These are phyloP conservation scores for Phalloptychus januarius DNA, from an alignment of 2,797 vertebrate genomes.

Conservation along the genomic window DNA sequence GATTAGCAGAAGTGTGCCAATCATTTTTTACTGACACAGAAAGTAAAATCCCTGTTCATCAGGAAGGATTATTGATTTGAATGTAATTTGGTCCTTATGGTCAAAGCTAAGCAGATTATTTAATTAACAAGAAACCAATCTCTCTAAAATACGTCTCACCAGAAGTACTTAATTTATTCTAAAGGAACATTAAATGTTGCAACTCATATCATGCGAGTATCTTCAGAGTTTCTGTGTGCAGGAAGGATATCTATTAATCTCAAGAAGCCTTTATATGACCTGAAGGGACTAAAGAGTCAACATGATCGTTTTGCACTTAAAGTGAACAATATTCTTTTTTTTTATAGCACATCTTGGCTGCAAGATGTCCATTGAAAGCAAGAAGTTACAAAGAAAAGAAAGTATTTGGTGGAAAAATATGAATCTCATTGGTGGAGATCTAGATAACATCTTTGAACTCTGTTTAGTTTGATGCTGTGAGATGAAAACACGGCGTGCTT, in stretches of 20 bases:
- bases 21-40: background rate
- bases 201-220: no score
- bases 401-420: background rate
- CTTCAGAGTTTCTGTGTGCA: background rate
- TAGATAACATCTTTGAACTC: constrained; percentile 9
- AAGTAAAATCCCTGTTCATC: background rate
- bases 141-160: background rate
- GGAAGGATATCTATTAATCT: background rate
- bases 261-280: background rate
- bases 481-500: constrained; percentile 15
- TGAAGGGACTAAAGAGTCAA: background rate
- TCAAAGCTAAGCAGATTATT: background rate
- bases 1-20: background rate
- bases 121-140: background rate
- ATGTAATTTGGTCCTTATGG: background rate
- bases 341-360: background rate
- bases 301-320: background rate
- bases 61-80: background rate
- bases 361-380: background rate
- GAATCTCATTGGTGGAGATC: background rate
- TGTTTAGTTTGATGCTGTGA: constrained; percentile 24
- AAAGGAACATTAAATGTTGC: no score
- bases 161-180: background rate
- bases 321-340: background rate
- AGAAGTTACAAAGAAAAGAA: constrained; percentile 13